These are phyloP conservation scores for Caenorhabditis angaria DNA, from an alignment of 2,888 invertebrate species.

Conservation along the genomic window DNA sequence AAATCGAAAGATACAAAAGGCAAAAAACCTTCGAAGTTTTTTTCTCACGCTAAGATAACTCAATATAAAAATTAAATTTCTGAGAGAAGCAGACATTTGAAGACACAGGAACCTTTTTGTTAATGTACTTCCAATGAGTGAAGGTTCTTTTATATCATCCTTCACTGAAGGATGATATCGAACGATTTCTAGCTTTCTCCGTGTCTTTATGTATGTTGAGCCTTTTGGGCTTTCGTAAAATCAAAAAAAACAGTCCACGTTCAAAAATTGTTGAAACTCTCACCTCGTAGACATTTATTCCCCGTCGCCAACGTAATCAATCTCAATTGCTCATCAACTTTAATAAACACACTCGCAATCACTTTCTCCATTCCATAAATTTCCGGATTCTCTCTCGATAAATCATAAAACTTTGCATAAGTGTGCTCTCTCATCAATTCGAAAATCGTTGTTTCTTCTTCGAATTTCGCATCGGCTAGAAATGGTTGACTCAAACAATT, in stretches of 20 bases:
- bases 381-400: slow-evolving; percentile 16
- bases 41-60: too few species aligned
- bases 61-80: too few species aligned
- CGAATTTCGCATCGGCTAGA: slow-evolving; percentile 15
- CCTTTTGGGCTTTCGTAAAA: too few species aligned
- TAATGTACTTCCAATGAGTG: too few species aligned
- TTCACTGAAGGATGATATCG: too few species aligned
- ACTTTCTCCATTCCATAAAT: slow-evolving; percentile 47
- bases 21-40: neutral
- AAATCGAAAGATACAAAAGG: neutral
- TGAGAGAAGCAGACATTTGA: too few species aligned
- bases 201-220: too few species aligned
- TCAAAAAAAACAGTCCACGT: neutral
- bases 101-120: too few species aligned
- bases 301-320: slow-evolving; percentile 52
- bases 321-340: slow-evolving; percentile 19
- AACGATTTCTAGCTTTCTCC: too few species aligned
- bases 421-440: slow-evolving; percentile 50
- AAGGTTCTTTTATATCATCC: too few species aligned
- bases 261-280: neutral
- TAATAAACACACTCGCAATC: slow-evolving; percentile 43
- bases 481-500: neutral
- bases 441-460: slow-evolving; percentile 27
- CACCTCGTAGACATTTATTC: slow-evolving; percentile 50
- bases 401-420: slow-evolving; percentile 50